Evolutionary conservation across 2,888 invertebrate species (phyloP).

Genomic region (Caenorhabditis zanzibari): DNA sequence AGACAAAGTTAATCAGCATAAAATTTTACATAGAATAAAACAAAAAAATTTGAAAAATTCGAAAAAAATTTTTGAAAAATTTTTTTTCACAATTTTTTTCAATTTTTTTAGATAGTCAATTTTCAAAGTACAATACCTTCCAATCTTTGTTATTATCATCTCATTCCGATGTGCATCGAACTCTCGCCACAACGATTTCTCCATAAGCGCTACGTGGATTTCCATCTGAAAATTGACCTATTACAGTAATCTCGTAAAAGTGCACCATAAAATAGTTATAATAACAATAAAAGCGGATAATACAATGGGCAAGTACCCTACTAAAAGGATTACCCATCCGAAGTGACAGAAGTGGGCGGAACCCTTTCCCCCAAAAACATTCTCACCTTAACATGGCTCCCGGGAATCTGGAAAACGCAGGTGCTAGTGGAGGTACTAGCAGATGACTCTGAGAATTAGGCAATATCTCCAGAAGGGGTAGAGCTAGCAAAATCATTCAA

Average conservation of each 20-base stretch:
- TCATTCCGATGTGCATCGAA: slow-evolving; percentile 28
- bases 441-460: background rate
- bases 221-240: background rate
- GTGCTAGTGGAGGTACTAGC: background rate
- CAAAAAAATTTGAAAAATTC: no score
- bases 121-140: no score
- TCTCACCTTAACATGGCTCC: background rate
- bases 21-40: no score
- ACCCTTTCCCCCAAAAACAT: background rate
- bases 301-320: background rate
- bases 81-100: no score
- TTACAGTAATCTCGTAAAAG: no score
- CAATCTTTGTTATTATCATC: slow-evolving; percentile 48
- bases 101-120: no score
- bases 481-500: no score
- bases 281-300: background rate
- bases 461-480: no score
- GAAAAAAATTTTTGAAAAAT: no score
- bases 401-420: background rate
- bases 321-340: background rate
- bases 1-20: no score
- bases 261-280: background rate
- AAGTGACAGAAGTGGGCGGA: background rate
- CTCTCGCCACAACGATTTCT: slow-evolving; percentile 14
- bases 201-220: slow-evolving; percentile 12